A percentile compares a stretch with the other conserved stretches of the same genome.
Conservation (phyloP, 2,113 vertebrate genomes). For the Phyllostomus hastatus region DNA sequence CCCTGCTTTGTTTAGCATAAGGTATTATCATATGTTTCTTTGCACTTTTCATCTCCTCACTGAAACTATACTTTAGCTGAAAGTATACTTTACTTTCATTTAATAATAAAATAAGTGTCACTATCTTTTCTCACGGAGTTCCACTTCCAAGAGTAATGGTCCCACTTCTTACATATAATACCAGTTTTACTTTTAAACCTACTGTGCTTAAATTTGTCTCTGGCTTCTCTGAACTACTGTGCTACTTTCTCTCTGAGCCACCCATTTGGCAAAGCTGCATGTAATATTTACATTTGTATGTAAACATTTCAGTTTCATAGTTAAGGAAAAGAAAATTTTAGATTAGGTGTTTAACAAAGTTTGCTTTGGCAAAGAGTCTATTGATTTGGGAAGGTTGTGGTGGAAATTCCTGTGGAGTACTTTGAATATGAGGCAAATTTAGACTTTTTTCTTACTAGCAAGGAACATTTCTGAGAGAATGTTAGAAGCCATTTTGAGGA, state of each 20-base stretch:
- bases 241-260: too few species aligned
- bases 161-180: background rate
- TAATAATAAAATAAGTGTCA: background rate
- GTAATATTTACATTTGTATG: too few species aligned
- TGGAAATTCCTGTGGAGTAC: background rate
- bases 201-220: constrained; percentile 2
- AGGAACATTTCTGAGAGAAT: background rate
- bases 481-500: background rate
- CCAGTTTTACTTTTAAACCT: background rate
- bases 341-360: background rate
- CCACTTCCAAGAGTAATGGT: background rate
- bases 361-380: background rate
- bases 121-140: background rate
- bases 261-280: too few species aligned
- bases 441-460: background rate
- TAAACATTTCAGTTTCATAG: too few species aligned
- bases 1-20: background rate
- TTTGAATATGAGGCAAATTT: background rate
- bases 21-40: background rate
- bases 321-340: background rate
- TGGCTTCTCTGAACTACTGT: too few species aligned
- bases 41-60: background rate
- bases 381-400: background rate
- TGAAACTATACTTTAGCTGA: background rate
- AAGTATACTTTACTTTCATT: background rate